phyloP scores from a whole-genome alignment of 2,888 invertebrate species.

The Pilophorus perplexus region DNA sequence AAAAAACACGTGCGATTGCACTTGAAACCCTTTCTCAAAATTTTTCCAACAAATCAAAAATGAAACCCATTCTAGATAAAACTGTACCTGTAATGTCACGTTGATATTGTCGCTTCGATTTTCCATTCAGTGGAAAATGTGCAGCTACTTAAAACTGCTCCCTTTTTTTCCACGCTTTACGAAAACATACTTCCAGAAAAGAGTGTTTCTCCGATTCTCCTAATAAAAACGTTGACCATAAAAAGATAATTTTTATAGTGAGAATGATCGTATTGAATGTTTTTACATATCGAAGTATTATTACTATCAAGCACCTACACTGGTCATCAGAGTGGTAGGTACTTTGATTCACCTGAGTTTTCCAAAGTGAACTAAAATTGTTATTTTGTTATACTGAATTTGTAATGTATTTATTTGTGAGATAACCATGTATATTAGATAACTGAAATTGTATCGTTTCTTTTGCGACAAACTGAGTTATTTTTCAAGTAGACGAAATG shows the following conservation, averaged over 20 bases:
- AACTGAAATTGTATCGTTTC: slow-evolving; percentile 1
- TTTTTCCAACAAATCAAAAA: no score
- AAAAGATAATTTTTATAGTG: slow-evolving; percentile 41
- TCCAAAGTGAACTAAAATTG: slow-evolving; percentile 38
- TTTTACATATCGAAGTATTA: slow-evolving; percentile 40
- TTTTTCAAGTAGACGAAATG: slow-evolving; percentile 34
- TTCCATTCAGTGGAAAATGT: no score
- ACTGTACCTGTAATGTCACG: no score
- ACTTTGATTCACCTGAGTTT: slow-evolving; percentile 32
- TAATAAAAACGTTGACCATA: slow-evolving; percentile 33
- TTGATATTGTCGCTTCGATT: no score
- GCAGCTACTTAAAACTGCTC: no score
- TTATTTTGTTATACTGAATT: slow-evolving; percentile 39
- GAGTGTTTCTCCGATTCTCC: no score
- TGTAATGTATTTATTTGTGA: slow-evolving; percentile 40
- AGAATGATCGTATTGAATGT: slow-evolving; percentile 32
- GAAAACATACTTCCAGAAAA: no score
- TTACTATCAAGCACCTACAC: slow-evolving; percentile 15
- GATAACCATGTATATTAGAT: slow-evolving; percentile 32
- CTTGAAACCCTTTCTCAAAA: no score
- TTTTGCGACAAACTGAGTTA: slow-evolving; percentile 23
- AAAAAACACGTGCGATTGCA: no score
- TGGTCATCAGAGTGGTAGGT: slow-evolving; percentile 20
- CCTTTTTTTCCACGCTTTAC: no score
- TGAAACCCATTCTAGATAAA: no score